A percentile compares a stretch with the other conserved stretches of the same genome.
phyloP scores from a whole-genome alignment of 1,140 invertebrate genomes.

The Periplaneta americana region DNA sequence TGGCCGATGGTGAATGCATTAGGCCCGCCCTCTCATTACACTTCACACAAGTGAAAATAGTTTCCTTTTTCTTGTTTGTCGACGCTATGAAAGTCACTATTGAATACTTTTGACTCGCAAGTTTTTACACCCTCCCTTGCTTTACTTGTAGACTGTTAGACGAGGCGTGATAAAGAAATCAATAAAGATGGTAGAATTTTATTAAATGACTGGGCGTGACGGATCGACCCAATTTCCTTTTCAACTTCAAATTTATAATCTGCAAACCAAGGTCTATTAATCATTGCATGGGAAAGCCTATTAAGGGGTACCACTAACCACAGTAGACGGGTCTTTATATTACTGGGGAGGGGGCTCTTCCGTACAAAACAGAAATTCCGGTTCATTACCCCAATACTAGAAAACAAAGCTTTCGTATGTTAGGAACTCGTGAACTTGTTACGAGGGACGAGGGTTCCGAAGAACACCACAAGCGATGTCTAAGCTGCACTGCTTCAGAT shows the following conservation, averaged over 20 bases:
- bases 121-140: not conserved
- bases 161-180: not conserved
- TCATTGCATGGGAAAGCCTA: not conserved
- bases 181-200: not conserved
- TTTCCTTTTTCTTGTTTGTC: no score
- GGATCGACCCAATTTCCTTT: not conserved
- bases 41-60: no score
- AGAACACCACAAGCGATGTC: no score
- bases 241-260: not conserved
- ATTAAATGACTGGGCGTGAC: not conserved
- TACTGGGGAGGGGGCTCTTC: not conserved
- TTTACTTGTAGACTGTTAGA: not conserved
- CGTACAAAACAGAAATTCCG: not conserved
- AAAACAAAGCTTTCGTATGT: not conserved
- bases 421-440: no score
- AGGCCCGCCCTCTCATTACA: no score
- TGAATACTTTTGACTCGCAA: no score
- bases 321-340: not conserved
- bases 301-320: not conserved
- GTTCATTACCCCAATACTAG: not conserved
- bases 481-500: no score
- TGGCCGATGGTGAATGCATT: no score
- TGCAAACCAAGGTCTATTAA: not conserved
- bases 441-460: no score
- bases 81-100: no score